Base-by-base conservation (phyloP, 2,888 invertebrate genomes). In the Cryptus viduatorius region DNA sequence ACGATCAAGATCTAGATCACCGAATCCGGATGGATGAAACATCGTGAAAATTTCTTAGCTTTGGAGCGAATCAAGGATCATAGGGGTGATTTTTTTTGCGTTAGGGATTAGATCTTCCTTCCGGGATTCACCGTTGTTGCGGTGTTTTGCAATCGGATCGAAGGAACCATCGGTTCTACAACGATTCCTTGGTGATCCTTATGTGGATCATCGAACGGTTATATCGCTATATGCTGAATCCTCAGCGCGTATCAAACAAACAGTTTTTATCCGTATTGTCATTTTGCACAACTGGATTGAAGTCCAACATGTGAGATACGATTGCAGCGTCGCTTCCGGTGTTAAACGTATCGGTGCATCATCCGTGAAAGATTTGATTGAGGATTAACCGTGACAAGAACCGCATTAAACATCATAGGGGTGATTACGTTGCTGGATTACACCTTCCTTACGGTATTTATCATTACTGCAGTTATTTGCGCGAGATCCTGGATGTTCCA, bases 1-100 rank as follows among this genome's bases (percentile, higher is more conserved):
- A 69, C 48, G 71, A 10, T 4, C 5, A 31, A 78, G 56, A 84
- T 82, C 65, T 53, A 44, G 79, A 84, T 79, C 64, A 71, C 24
- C 10, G 68, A 50, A 31, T 82, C 68, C 24, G 19, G 37, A 64
- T 16, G 42, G 19, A 37, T 67, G 48, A 24, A 44, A 24, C 64
- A 46, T 53, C 50, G 59, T 37, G 65, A 37, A 65, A 14, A 4
- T 16, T 37, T 65, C 12, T 68, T 29, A 1, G 56, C 12, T n/a
- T 10, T 3, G 14, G 14, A 68, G 7, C 46, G 48, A 37, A 37
- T 37, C 37, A 37, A 37, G 37, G 4, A 48, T 56, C 24, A 19
- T 3, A 10, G 14, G 10, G 4, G 24, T 7, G 24, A 24, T 12
- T 24, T 24, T 56, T 24, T 19, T 37, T 37, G 4, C 2, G 37